Base-by-base conservation (phyloP, 23 tunicate species). In the Halocynthia roretzi region DNA sequence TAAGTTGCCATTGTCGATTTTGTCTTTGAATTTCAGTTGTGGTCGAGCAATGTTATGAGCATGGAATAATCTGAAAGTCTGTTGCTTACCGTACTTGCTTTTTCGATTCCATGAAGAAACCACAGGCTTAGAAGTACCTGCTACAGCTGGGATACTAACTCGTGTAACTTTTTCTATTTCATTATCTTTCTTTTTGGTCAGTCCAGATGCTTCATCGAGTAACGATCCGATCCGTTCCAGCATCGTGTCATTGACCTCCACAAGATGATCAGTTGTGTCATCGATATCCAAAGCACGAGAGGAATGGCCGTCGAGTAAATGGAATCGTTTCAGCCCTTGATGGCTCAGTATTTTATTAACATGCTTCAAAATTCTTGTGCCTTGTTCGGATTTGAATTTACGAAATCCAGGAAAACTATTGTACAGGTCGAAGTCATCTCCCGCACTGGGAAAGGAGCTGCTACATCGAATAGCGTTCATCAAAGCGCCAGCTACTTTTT, bases 341-440 rank as follows among this genome's bases (percentile, higher is more conserved):
- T 86, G 75, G 51, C 56, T 73, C 74, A 92, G 61, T 65, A 92
- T 66, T 6, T 23, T 7, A 12, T 71, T 76, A 9, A 92, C 82
- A 15, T 61, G 51, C 57, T 67, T 64, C 18, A 86, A 23, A 51
- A 92, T 57, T 18, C 83, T 58, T 7, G 70, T 12, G 58, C 71
- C 83, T 76, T 92, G 91, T 57, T 82, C 56, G 5, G 81, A 15
- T 8, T 81, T 54, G 75, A 92, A 92, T 23, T 82, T 83, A 19
- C 80, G 87, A 75, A 92, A 92, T 40, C 92, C 92, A 48, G 91
- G 40, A 65, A 82, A 92, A 63, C 88, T 92, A 68, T 75, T 71
- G 56, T 92, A 92, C 50, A 86, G 82, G 54, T 92, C 98, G 75
- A 68, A 83, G 71, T 92, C 98, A 82, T 92, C 98, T 23, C 90